Evolutionary conservation across 2,888 invertebrate species (phyloP).

Genomic region (Steinernema scapterisci): DNA sequence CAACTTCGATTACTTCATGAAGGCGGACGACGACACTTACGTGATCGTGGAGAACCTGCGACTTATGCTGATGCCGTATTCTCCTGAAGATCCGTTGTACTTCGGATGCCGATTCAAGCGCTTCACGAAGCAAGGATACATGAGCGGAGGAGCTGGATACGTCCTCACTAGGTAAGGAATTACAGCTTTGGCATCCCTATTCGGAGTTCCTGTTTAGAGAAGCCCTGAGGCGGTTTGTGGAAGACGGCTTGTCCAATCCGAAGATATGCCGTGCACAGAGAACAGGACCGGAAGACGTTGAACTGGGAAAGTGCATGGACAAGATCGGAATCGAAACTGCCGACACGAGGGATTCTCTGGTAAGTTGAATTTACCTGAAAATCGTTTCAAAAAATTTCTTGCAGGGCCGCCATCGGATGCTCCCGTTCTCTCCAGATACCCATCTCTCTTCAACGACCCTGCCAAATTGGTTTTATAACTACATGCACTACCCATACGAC

Average conservation of each 20-base stretch:
- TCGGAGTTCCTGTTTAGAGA: conserved; percentile 16
- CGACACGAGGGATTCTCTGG: conserved; percentile 80
- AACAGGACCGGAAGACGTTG: conserved; percentile 83
- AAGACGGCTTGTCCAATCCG: conserved; percentile 72
- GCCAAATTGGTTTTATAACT: conserved; percentile 83
- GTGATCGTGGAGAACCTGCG: conserved; percentile 43
- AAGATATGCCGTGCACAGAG: conserved; percentile 38
- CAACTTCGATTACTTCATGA: conserved; percentile 43
- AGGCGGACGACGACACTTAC: conserved; percentile 41
- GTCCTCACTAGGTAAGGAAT: conserved; percentile 38
- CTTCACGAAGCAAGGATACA: conserved; percentile 77
- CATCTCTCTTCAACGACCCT: background rate
- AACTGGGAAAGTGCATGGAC: conserved; percentile 86
- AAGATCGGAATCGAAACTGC: conserved; percentile 82
- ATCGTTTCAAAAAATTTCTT: background rate
- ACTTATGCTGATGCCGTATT: conserved; percentile 63
- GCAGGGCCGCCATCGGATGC: conserved; percentile 35
- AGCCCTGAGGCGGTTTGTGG: conserved; percentile 64
- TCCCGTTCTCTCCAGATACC: conserved; percentile 27
- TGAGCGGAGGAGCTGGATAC: conserved; percentile 49
- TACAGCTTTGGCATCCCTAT: no score
- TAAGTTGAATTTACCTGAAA: conserved; percentile 10
- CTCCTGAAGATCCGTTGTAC: conserved; percentile 71
- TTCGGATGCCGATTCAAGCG: conserved; percentile 87
- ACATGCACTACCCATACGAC: conserved; percentile 85